Percentiles rank a stretch among this genome's conserved stretches.
Evolutionary conservation across 1,140 invertebrate species (phyloP).

Genomic region (Cydia strobilella): DNA sequence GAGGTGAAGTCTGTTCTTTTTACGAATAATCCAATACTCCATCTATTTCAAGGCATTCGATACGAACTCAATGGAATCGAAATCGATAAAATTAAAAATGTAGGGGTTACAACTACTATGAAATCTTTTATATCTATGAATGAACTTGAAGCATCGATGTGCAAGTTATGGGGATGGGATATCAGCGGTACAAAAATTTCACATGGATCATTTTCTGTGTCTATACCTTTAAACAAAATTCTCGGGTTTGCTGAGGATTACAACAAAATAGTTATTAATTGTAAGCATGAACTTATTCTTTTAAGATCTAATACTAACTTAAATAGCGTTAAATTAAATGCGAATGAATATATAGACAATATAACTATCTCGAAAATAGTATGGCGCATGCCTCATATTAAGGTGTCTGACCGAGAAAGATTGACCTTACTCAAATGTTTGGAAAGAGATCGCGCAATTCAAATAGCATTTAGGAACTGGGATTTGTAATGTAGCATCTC

Average conservation of each 20-base stretch:
- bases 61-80: slow-evolving; percentile 72
- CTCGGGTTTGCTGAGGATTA: slow-evolving; percentile 77
- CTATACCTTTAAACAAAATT: slow-evolving; percentile 61
- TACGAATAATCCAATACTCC: slow-evolving; percentile 61
- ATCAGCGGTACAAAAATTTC: slow-evolving; percentile 11
- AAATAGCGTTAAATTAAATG: slow-evolving; percentile 33
- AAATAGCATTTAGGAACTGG: slow-evolving; percentile 59
- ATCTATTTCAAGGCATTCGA: slow-evolving; percentile 72
- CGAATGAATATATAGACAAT: slow-evolving; percentile 20
- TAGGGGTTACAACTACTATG: slow-evolving; percentile 61
- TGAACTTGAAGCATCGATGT: slow-evolving; percentile 35
- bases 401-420: slow-evolving; percentile 43
- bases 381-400: too few relatives aligned
- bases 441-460: slow-evolving; percentile 44
- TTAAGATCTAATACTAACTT: slow-evolving; percentile 54
- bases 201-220: slow-evolving; percentile 55
- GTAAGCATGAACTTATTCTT: slow-evolving; percentile 73
- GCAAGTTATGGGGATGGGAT: slow-evolving; percentile 34
- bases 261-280: slow-evolving; percentile 69
- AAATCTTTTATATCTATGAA: slow-evolving; percentile 53
- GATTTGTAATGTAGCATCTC: too few relatives aligned
- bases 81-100: slow-evolving; percentile 68
- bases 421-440: slow-evolving; percentile 44
- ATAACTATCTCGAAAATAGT: slow-evolving; percentile 36
- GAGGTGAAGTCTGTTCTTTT: slow-evolving; percentile 42